These are phyloP conservation scores for Gymnosoma rotundatum DNA, from an alignment of 2,888 invertebrate species.

Conservation along the genomic window DNA sequence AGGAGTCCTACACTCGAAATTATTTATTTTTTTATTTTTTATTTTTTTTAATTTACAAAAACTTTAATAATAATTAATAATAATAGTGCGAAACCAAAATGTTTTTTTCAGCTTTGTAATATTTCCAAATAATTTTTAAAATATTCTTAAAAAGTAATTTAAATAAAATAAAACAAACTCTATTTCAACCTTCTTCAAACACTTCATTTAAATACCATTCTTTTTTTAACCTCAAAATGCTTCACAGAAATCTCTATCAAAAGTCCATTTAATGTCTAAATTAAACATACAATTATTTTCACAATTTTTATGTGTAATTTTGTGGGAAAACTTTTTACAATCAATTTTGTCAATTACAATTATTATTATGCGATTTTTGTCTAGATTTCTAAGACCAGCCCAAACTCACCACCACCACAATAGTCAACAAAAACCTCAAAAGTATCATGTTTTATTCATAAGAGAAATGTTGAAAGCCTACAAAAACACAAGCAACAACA, in stretches of 20 bases:
- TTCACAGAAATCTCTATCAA: background rate
- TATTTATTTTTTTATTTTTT: too few relatives aligned
- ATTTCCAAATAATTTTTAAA: too few relatives aligned
- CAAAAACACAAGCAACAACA: background rate
- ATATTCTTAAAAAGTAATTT: too few relatives aligned
- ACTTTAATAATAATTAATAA: too few relatives aligned
- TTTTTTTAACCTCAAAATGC: background rate
- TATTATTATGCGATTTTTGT: constrained; percentile 26
- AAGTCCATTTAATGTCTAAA: constrained; percentile 17
- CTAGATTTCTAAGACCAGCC: constrained; percentile 16
- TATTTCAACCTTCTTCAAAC: background rate
- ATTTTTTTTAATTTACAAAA: too few relatives aligned
- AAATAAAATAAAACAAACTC: too few relatives aligned
- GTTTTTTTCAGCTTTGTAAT: too few relatives aligned
- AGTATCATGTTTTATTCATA: constrained; percentile 65
- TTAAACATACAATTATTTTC: constrained; percentile 45
- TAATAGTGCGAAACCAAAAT: too few relatives aligned
- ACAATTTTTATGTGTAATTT: constrained; percentile 38
- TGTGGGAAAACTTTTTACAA: constrained; percentile 38
- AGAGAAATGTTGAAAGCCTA: constrained; percentile 54
- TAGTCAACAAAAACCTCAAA: constrained; percentile 8
- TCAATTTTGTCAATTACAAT: constrained; percentile 56
- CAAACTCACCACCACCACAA: constrained; percentile 1
- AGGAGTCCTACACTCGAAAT: too few relatives aligned
- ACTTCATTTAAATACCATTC: background rate